phyloP scores from a whole-genome alignment of 1,140 invertebrate species.

The Bombus affinis region DNA sequence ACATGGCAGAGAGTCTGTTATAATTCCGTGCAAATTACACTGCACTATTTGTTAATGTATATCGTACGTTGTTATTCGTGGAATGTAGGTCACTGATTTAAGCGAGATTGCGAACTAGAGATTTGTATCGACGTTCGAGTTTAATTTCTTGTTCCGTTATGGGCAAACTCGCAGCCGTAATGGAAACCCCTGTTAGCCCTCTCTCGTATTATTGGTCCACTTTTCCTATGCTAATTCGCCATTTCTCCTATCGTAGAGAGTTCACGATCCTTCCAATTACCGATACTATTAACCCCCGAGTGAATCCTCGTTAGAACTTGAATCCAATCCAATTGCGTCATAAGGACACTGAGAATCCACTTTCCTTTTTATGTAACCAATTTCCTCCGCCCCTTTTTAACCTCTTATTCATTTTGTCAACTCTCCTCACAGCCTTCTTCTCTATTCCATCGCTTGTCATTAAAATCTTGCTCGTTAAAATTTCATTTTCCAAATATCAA shows the following conservation, averaged over 20 bases:
- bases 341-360: background rate
- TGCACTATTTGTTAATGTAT: background rate
- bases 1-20: background rate
- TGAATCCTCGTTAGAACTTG: background rate
- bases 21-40: background rate
- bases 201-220: conserved; percentile 1
- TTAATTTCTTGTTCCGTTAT: background rate
- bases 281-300: background rate
- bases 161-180: background rate
- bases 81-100: background rate
- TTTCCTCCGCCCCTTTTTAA: background rate
- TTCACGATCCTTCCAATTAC: conserved; percentile 14
- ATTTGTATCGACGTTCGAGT: background rate
- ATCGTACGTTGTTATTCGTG: background rate
- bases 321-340: background rate
- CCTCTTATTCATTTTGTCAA: background rate
- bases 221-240: conserved; percentile 3
- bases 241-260: background rate
- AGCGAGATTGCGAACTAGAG: background rate
- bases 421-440: background rate
- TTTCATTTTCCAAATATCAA: no score
- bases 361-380: no score
- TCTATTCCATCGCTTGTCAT: background rate
- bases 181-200: background rate
- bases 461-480: background rate